Conservation (phyloP, 2,113 vertebrate genomes). For the Oostethus manadensis region DNA sequence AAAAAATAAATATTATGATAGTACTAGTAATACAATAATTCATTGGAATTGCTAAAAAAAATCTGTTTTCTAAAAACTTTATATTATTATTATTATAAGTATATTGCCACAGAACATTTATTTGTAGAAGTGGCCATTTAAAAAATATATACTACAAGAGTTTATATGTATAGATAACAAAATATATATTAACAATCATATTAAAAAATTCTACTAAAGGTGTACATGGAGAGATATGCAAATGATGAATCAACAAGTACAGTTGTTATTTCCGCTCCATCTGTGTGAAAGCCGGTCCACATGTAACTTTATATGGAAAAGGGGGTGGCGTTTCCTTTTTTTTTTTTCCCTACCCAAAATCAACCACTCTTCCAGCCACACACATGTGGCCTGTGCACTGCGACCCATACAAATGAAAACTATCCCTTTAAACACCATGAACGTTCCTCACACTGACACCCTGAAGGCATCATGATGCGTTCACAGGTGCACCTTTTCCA, state of each 20-base stretch:
- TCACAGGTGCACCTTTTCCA: not conserved
- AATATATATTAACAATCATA: too few species aligned
- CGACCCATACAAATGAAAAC: constrained; percentile 1
- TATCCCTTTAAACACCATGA: not conserved
- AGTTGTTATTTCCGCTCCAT: constrained; percentile 31
- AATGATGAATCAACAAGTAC: not conserved
- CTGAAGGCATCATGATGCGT: constrained; percentile 22
- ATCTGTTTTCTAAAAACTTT: too few species aligned
- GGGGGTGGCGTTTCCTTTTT: constrained; percentile 9
- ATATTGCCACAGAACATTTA: too few species aligned
- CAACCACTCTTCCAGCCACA: constrained; percentile 8
- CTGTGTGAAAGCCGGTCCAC: constrained; percentile 53
- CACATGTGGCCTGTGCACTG: constrained; percentile 9
- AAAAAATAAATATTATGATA: too few species aligned
- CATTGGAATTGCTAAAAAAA: too few species aligned
- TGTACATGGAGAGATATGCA: too few species aligned
- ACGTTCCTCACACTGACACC: not conserved
- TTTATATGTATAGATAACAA: too few species aligned
- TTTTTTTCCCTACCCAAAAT: constrained; percentile 16
- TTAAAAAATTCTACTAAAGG: too few species aligned
- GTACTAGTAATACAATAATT: too few species aligned
- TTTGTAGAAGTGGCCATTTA: too few species aligned
- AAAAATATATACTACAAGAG: too few species aligned
- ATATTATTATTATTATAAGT: too few species aligned
- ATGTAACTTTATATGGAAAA: constrained; percentile 38